Evolutionary conservation across 2,888 invertebrate species (phyloP), one percentile per base, ranked within the genome.

Genomic region (Unio pictorum): DNA sequence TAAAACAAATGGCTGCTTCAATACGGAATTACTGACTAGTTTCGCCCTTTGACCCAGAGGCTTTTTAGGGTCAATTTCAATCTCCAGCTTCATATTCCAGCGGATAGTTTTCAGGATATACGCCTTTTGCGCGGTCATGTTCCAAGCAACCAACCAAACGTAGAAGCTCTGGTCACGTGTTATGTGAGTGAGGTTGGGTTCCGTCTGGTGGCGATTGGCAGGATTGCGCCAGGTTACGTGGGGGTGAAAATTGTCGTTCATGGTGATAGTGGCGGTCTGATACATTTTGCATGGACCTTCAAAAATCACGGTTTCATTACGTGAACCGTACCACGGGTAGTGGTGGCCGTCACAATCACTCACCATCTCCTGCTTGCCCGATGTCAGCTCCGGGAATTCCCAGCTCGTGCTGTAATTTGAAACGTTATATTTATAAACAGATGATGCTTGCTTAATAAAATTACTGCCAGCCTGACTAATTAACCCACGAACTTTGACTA

Each of bases 191-290:
- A 90, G 82, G 67, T 88, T 86, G 15, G 89, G 87, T 3, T 79
- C 82, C 67, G 83, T 81, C 75, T 86, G 86, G 68, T 81, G 81
- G n/a, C 83, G 81, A 62, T 84, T 86, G 75, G 86, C 84, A n/a
- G 89, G 89, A 55, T 89, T 87, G 61, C 88, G 80, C 89, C 89
- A 89, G 6, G 89, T 89, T 45, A 89, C 88, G 69, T 89, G 88
- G 7, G 90, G 90, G 76, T 89, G 90, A 81, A 90, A 90, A 80
- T 90, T 90, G 79, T 90, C 90, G 75, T 89, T 89, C 89, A 90
- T 89, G 67, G 84, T 84, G 30, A 90, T 83, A 3, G 83, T 87
- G 30, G 88, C 84, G 6, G 82, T 81, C 69, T 86, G 86, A 65
- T 81, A 83, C 74, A 81, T 81, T 28, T 83, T 81, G 59, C 86